A percentile compares a stretch with the other conserved stretches of the same genome.
These are phyloP conservation scores for Hyles vespertilio DNA, from an alignment of 1,140 invertebrate genomes.

Conservation along the genomic window DNA sequence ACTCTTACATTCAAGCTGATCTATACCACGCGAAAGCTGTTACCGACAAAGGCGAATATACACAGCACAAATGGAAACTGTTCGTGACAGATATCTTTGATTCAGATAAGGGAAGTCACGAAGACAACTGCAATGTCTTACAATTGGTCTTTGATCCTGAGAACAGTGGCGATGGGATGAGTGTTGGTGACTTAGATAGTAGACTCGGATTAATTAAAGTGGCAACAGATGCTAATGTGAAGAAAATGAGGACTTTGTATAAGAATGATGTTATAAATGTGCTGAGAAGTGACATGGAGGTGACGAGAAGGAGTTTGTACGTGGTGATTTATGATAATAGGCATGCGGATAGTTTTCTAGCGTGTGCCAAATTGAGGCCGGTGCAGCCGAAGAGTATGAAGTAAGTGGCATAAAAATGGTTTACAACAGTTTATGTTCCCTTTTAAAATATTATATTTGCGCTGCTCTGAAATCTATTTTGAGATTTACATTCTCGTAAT, in stretches of 20 bases:
- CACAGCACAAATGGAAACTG: constrained; percentile 91
- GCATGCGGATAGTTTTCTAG: constrained; percentile 86
- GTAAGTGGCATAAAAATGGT: constrained; percentile 72
- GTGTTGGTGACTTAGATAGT: constrained; percentile 87
- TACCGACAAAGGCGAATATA: constrained; percentile 73
- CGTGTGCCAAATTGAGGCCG: constrained; percentile 88
- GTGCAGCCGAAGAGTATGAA: constrained; percentile 80
- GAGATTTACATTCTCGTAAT: too few species aligned
- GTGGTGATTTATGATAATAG: constrained; percentile 89
- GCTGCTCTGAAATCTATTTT: too few species aligned
- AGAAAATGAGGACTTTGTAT: constrained; percentile 77
- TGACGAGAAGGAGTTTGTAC: constrained; percentile 85
- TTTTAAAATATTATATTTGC: too few species aligned
- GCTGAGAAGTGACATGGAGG: constrained; percentile 81
- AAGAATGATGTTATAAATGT: constrained; percentile 81
- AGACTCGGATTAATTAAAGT: constrained; percentile 86
- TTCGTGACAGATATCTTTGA: constrained; percentile 93
- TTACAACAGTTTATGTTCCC: too few species aligned
- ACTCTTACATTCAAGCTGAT: constrained; percentile 86
- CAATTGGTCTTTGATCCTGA: constrained; percentile 91
- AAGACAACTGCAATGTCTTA: constrained; percentile 88
- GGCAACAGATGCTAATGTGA: constrained; percentile 76
- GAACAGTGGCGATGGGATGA: constrained; percentile 80
- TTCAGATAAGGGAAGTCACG: constrained; percentile 81
- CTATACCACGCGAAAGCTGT: constrained; percentile 79